phyloP scores from a whole-genome alignment of 2,797 vertebrate species.

The Carapus acus region DNA sequence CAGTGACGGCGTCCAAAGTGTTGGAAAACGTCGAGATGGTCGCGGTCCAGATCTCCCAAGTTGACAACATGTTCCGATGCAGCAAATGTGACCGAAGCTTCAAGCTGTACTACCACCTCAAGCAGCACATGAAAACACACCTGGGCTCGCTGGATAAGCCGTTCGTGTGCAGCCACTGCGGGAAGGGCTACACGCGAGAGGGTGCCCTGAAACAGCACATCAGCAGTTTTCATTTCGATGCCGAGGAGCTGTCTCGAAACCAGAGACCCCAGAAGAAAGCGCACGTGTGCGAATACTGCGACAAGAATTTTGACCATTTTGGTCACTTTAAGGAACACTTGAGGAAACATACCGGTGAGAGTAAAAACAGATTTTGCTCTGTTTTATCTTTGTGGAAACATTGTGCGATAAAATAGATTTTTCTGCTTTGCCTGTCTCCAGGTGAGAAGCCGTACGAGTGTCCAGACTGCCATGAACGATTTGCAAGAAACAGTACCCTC shows the following conservation, averaged over 20 bases:
- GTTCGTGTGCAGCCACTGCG: constrained; percentile 88
- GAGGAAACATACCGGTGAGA: constrained; percentile 93
- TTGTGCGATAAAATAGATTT: too few species aligned
- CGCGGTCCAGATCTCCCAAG: constrained; percentile 94
- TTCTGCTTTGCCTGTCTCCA: constrained; percentile 61
- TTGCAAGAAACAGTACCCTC: constrained; percentile 94
- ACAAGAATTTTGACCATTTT: constrained; percentile 97
- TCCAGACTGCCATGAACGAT: constrained; percentile 94
- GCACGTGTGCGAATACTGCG: constrained; percentile 94
- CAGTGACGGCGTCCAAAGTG: constrained; percentile 78
- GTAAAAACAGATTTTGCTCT: not conserved
- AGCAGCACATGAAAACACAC: constrained; percentile 97
- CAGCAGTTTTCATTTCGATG: constrained; percentile 87
- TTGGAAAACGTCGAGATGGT: constrained; percentile 93
- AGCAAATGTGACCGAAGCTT: constrained; percentile 93
- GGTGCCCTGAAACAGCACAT: constrained; percentile 93
- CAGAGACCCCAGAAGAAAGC: constrained; percentile 92
- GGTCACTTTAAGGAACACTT: constrained; percentile 99
- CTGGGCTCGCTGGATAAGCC: constrained; percentile 74
- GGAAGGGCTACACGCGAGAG: constrained; percentile 91
- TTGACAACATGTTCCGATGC: constrained; percentile 94
- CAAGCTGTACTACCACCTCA: constrained; percentile 98
- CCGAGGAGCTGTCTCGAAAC: constrained; percentile 83
- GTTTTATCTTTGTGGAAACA: not conserved
- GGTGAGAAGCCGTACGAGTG: constrained; percentile 98